These are phyloP conservation scores for Drosophila lutescens DNA, from an alignment of 2,888 invertebrate species.

Conservation along the genomic window DNA sequence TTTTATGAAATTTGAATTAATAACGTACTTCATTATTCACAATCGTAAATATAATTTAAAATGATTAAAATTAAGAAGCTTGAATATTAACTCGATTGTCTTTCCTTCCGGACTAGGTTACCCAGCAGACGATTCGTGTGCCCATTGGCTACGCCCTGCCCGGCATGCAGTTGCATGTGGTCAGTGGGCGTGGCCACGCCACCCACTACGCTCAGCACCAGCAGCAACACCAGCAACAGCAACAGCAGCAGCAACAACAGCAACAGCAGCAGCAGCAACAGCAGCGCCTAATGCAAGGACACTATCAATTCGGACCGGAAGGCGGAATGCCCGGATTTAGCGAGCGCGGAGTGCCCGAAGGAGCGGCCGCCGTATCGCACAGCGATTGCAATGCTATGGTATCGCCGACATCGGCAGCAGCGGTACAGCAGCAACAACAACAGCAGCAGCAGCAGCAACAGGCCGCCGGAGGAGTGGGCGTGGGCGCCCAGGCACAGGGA, in stretches of 20 bases:
- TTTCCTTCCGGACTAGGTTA: conserved; percentile 75
- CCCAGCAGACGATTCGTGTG: conserved; percentile 85
- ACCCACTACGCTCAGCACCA: conserved; percentile 75
- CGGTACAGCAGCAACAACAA: conserved; percentile 55
- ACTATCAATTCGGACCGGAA: conserved; percentile 80
- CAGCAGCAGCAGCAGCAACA: conserved; percentile 68
- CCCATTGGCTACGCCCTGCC: conserved; percentile 85
- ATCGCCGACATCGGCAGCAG: conserved; percentile 68
- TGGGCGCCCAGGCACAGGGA: conserved; percentile 73
- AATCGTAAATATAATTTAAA: background rate
- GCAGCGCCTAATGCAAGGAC: conserved; percentile 78
- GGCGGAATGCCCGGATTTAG: conserved; percentile 82
- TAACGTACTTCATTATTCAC: too few species aligned
- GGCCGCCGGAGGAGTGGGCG: conserved; percentile 36
- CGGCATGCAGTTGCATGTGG: conserved; percentile 85
- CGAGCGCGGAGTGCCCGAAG: conserved; percentile 90
- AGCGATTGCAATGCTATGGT: conserved; percentile 81
- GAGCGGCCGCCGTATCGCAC: conserved; percentile 87
- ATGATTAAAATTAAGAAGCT: background rate
- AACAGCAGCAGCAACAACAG: conserved; percentile 57
- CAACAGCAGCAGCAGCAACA: conserved; percentile 62
- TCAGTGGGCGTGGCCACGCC: conserved; percentile 82
- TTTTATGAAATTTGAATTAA: too few species aligned
- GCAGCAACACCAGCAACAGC: conserved; percentile 76
- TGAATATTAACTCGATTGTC: background rate